Evolutionary conservation across 23 tunicate genomes (phyloP).

Genomic region (Ascidia mentula): DNA sequence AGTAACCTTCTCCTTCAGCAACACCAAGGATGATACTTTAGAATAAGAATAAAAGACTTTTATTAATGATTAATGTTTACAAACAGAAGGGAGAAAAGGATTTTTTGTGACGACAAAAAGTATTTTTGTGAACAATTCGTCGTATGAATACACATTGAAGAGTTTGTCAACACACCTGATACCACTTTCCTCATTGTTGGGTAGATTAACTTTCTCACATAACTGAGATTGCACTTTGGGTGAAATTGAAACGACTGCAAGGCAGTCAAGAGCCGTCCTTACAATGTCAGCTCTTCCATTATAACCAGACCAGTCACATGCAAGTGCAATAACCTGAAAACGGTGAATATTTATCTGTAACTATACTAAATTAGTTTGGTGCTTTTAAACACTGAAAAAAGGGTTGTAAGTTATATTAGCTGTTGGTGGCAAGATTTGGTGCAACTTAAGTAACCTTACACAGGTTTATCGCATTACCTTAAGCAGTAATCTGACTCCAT

Average conservation of each 20-base stretch:
- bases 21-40: conserved; percentile 42
- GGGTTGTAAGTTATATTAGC: too few relatives aligned
- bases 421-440: too few relatives aligned
- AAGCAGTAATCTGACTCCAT: conserved; percentile 46
- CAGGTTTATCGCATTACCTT: conserved; percentile 31
- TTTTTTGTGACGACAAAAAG: too few relatives aligned
- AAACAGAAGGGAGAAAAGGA: too few relatives aligned
- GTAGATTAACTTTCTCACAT: conserved; percentile 35
- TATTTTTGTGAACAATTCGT: too few relatives aligned
- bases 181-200: conserved; percentile 38
- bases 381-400: too few relatives aligned
- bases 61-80: too few relatives aligned
- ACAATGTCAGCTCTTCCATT: conserved; percentile 48
- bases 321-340: conserved; percentile 37
- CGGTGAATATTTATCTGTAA: not conserved
- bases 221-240: conserved; percentile 43
- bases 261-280: conserved; percentile 67
- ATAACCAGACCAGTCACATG: conserved; percentile 50
- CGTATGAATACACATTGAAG: too few relatives aligned
- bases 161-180: conserved; percentile 43
- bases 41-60: not conserved
- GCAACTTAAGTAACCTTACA: too few relatives aligned
- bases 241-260: conserved; percentile 60
- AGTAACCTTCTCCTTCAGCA: conserved; percentile 49
- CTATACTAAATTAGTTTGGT: too few relatives aligned